Evolutionary conservation across 2,113 vertebrate genomes (phyloP).

Genomic region (Corvus cornix): DNA sequence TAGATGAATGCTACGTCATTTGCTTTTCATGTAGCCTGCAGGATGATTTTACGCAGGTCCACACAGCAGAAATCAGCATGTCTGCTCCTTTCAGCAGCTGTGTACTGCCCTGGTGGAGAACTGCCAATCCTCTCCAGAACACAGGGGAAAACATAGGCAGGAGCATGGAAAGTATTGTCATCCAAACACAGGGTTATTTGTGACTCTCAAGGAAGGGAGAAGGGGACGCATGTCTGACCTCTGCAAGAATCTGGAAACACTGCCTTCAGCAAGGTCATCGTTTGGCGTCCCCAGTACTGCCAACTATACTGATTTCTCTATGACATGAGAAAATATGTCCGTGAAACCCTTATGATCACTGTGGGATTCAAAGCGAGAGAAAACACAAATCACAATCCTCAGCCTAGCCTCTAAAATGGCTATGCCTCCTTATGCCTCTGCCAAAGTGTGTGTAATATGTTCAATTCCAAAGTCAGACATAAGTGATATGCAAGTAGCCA

Average conservation of each 20-base stretch:
- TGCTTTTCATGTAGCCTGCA: not conserved
- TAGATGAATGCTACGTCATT: not conserved
- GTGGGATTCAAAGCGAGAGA: not conserved
- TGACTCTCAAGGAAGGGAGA: not conserved
- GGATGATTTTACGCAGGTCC: not conserved
- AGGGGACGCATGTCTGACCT: accelerated
- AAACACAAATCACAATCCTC: not conserved
- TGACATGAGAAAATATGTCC: not conserved
- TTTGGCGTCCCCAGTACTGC: not conserved
- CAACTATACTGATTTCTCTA: not conserved
- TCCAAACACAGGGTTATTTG: not conserved
- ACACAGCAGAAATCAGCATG: not conserved
- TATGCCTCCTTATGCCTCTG: not conserved
- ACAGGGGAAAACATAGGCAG: not conserved
- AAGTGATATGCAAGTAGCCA: not conserved
- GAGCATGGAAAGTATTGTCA: not conserved
- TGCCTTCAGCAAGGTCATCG: not conserved
- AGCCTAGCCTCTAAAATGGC: not conserved
- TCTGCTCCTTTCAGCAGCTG: accelerated
- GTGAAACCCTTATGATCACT: not conserved
- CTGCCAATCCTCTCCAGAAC: not conserved
- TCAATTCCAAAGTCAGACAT: not conserved
- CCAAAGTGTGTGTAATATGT: accelerated
- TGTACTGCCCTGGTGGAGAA: not conserved
- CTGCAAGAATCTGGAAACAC: not conserved